Conservation (phyloP, 2,797 vertebrate genomes). For the Phataginus tricuspis region DNA sequence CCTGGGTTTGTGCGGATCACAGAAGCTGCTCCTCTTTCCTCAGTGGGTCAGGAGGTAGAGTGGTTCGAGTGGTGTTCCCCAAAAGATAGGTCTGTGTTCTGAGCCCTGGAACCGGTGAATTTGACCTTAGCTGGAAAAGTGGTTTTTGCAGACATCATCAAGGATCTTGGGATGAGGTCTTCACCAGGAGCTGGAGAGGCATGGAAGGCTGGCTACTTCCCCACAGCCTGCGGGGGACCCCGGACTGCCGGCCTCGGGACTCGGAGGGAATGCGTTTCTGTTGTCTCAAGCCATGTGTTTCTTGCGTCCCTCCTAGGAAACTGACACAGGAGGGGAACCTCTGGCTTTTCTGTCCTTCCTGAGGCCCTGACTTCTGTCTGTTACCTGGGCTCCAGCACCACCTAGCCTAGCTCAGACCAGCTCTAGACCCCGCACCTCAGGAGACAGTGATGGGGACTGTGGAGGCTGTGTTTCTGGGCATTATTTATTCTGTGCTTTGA, state of each 20-base stretch:
- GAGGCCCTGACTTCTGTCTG: background rate
- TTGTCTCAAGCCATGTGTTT: background rate
- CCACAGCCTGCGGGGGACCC: background rate
- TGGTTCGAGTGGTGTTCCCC: background rate
- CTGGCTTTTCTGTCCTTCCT: background rate
- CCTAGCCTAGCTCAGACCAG: background rate
- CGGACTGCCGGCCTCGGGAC: background rate
- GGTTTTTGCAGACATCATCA: background rate
- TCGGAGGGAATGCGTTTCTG: background rate
- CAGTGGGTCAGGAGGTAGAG: background rate
- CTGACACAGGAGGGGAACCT: background rate
- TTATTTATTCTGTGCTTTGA: background rate
- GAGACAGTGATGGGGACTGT: background rate
- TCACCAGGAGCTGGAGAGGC: background rate
- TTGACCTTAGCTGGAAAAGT: background rate
- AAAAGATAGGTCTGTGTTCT: background rate
- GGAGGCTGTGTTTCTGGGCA: too few relatives aligned
- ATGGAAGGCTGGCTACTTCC: background rate
- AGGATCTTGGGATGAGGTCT: background rate
- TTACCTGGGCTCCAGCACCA: background rate
- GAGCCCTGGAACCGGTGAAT: background rate
- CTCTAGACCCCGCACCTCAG: background rate
- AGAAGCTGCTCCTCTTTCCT: background rate
- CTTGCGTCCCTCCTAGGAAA: background rate
- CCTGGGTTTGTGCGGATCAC: background rate